These are phyloP conservation scores for Teleogryllus occipitalis DNA, from an alignment of 1,140 invertebrate species.

Conservation along the genomic window DNA sequence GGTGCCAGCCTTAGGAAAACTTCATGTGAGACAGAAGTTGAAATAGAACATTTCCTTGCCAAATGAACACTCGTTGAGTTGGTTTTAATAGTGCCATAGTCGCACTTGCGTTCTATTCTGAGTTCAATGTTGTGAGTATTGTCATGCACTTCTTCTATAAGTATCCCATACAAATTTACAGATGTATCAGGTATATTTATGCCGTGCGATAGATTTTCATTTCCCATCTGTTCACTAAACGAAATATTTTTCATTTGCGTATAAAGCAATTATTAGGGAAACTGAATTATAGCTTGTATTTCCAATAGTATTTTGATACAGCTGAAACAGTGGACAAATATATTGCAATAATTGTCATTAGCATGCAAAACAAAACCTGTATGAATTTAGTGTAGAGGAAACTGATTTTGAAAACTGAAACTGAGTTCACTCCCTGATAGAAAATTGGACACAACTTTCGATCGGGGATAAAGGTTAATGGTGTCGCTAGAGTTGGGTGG, in stretches of 20 bases:
- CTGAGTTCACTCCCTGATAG: background rate
- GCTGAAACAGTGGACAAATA: background rate
- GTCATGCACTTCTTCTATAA: too few species aligned
- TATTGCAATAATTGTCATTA: background rate
- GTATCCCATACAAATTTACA: too few species aligned
- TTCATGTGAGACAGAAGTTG: background rate
- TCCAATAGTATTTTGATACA: background rate
- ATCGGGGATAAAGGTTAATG: background rate
- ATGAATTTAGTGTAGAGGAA: background rate
- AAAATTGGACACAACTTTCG: background rate
- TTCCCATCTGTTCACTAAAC: too few species aligned
- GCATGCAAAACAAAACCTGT: background rate
- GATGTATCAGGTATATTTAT: too few species aligned
- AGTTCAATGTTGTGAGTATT: too few species aligned
- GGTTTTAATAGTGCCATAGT: background rate
- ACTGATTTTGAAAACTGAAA: background rate
- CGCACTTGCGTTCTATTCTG: background rate
- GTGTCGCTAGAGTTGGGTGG: background rate
- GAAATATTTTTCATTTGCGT: too few species aligned
- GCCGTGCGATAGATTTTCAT: too few species aligned
- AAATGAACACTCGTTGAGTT: background rate
- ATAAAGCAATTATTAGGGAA: too few species aligned
- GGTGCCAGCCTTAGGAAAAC: background rate
- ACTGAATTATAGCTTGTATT: too few species aligned
- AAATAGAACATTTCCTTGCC: background rate